These are phyloP conservation scores for Calephelis perditalis DNA, from an alignment of 2,888 invertebrate species.

Conservation along the genomic window DNA sequence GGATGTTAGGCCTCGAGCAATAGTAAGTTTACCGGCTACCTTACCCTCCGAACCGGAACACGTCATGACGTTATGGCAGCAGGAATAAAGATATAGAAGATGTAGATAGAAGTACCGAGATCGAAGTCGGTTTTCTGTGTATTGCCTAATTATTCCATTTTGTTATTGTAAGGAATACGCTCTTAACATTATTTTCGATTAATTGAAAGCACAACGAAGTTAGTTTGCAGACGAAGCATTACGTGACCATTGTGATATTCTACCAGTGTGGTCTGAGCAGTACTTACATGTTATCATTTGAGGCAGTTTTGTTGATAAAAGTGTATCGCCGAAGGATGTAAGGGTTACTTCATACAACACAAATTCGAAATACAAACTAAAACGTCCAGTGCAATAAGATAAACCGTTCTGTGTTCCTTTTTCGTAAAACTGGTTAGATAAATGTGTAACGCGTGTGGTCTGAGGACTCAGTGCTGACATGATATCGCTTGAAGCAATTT, in stretches of 20 bases:
- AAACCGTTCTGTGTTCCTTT: too few species aligned
- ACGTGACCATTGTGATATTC: constrained; percentile 14
- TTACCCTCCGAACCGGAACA: too few species aligned
- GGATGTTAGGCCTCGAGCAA: too few species aligned
- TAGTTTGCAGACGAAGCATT: constrained; percentile 6
- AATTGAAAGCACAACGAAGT: constrained; percentile 1
- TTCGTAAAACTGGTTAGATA: too few species aligned
- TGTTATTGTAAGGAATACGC: neutral
- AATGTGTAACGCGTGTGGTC: too few species aligned
- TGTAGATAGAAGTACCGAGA: too few species aligned
- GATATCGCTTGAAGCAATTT: constrained; percentile 62
- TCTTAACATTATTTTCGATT: neutral
- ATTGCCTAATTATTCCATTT: neutral
- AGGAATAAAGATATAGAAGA: too few species aligned
- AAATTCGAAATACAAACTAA: too few species aligned
- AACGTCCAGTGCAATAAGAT: too few species aligned
- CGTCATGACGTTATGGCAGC: too few species aligned
- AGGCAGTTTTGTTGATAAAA: constrained; percentile 64
- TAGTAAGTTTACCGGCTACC: too few species aligned
- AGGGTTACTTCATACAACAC: constrained; percentile 21
- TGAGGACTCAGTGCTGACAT: constrained; percentile 39
- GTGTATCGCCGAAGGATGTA: constrained; percentile 69
- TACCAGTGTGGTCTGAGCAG: constrained; percentile 64
- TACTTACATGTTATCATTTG: constrained; percentile 58
- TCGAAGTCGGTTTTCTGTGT: too few species aligned